These are phyloP conservation scores for Amiota mariae DNA, from an alignment of 2,888 invertebrate genomes.

Conservation along the genomic window DNA sequence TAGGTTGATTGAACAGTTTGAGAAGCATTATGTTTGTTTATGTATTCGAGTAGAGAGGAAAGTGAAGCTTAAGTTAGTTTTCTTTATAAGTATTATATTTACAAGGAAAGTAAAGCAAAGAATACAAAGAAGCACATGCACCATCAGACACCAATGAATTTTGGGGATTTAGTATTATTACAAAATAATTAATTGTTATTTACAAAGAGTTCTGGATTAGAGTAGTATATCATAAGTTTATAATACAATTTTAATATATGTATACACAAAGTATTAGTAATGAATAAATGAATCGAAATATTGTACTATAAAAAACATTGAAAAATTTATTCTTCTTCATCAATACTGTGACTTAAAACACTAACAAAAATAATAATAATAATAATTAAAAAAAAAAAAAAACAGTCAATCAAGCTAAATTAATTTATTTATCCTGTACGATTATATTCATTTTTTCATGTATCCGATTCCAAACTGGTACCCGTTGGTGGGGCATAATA, in stretches of 20 bases:
- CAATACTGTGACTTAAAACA: slow-evolving; percentile 18
- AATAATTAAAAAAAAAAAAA: not conserved
- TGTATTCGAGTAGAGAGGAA: slow-evolving; percentile 38
- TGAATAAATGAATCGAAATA: no score
- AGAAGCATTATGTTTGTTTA: slow-evolving; percentile 22
- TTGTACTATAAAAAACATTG: not conserved
- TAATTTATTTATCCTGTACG: not conserved
- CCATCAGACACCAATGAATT: not conserved
- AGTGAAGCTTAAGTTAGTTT: slow-evolving; percentile 54
- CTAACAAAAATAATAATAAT: slow-evolving; percentile 19
- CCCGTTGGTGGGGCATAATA: slow-evolving; percentile 76
- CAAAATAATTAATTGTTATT: not conserved
- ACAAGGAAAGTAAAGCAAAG: slow-evolving; percentile 31
- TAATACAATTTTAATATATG: no score
- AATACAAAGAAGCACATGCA: not conserved
- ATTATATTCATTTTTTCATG: not conserved
- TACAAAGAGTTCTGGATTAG: not conserved
- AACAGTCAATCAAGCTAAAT: slow-evolving; percentile 13
- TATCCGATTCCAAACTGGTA: slow-evolving; percentile 14
- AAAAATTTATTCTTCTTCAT: not conserved
- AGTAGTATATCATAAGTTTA: not conserved
- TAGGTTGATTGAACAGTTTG: slow-evolving; percentile 34
- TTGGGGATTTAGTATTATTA: no score
- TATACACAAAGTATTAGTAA: no score
- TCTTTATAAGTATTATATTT: slow-evolving; percentile 49